Percentiles rank a stretch among this genome's conserved stretches.
Evolutionary conservation across 2,113 vertebrate genomes (phyloP).

Genomic region (Heterocephalus glaber): DNA sequence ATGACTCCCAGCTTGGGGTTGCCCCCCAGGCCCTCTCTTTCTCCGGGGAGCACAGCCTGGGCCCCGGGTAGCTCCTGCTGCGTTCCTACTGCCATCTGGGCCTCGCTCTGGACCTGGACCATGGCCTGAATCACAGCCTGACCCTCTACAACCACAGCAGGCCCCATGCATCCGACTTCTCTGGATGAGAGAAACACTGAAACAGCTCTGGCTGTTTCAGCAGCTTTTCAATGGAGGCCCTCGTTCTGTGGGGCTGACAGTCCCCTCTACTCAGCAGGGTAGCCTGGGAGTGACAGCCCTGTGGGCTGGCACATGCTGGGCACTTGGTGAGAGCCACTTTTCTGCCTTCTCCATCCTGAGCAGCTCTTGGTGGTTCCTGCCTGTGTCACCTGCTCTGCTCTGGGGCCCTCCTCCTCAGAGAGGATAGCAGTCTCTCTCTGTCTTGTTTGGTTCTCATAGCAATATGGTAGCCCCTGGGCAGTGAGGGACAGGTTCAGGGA

Average conservation of each 20-base stretch:
- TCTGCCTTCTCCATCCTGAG: slow-evolving; percentile 80
- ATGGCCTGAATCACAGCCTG: slow-evolving; percentile 78
- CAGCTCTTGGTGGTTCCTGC: slow-evolving; percentile 79
- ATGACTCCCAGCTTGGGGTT: background rate
- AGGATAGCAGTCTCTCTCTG: background rate
- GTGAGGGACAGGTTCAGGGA: no score
- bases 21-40: background rate
- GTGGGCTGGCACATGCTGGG: background rate
- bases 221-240: no score
- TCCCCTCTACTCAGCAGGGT: background rate
- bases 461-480: background rate
- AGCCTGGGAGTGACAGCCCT: no score
- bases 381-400: background rate
- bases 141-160: slow-evolving; percentile 19
- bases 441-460: no score
- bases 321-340: background rate
- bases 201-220: background rate
- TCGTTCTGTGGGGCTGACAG: no score
- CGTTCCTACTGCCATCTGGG: background rate
- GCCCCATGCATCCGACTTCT: background rate
- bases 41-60: background rate
- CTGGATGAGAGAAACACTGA: background rate
- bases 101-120: slow-evolving; percentile 79
- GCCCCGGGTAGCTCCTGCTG: background rate
- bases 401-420: background rate